Conservation (phyloP, 1,140 invertebrate species). For the Bombus impatiens region DNA sequence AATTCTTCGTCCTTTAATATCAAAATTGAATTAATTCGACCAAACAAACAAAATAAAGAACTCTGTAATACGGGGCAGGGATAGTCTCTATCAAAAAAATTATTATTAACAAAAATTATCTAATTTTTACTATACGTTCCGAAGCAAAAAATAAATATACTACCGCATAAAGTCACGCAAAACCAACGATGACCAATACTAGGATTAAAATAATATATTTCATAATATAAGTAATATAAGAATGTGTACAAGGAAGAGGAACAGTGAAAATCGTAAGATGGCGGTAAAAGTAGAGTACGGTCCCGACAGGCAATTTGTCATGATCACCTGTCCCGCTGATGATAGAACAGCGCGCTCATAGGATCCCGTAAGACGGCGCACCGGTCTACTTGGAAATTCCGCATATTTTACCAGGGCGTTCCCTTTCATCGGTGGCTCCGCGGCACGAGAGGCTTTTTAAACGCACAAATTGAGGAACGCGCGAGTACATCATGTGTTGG, state of each 20-base stretch:
- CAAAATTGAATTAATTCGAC: background rate
- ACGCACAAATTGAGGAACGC: slow-evolving; percentile 42
- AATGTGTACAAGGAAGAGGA: background rate
- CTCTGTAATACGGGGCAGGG: too few relatives aligned
- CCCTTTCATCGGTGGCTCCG: slow-evolving; percentile 29
- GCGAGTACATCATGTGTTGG: background rate
- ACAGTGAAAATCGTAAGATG: too few relatives aligned
- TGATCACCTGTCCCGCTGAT: slow-evolving; percentile 19
- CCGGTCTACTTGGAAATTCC: slow-evolving; percentile 34
- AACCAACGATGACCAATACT: background rate
- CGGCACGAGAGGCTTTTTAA: slow-evolving; percentile 26
- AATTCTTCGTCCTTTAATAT: background rate
- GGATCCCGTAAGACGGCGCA: slow-evolving; percentile 6
- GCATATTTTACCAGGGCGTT: slow-evolving; percentile 46
- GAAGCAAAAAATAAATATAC: background rate
- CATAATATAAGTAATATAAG: background rate
- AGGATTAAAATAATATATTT: background rate
- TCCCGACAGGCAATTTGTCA: slow-evolving; percentile 19
- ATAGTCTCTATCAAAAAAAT: background rate
- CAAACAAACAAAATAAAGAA: background rate
- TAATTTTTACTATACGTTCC: background rate
- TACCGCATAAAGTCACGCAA: too few relatives aligned
- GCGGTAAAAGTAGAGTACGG: background rate
- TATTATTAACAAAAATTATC: background rate
- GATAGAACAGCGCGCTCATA: slow-evolving; percentile 11